phyloP scores from a whole-genome alignment of 2,113 vertebrate species.

The Dicentrarchus labrax region DNA sequence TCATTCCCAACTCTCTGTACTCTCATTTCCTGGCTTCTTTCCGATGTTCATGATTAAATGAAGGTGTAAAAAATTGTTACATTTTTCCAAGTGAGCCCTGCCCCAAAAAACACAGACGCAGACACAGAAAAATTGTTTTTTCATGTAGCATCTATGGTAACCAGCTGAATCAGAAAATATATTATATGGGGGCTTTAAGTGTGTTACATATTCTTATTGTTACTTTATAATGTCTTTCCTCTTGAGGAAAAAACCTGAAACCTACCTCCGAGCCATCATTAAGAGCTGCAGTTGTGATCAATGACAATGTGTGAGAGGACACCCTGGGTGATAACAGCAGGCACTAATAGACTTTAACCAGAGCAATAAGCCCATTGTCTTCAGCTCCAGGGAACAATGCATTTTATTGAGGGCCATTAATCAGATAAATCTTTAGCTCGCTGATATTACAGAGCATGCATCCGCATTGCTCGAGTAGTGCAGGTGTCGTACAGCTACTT shows the following conservation, averaged over 20 bases:
- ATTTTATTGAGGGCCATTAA: constrained; percentile 39
- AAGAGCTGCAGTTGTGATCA: constrained; percentile 12
- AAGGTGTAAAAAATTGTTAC: no score
- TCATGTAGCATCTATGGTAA: not conserved
- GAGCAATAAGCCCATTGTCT: constrained; percentile 41
- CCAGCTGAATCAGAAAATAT: not conserved
- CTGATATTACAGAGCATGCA: not conserved
- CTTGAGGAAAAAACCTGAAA: not conserved
- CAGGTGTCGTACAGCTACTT: not conserved
- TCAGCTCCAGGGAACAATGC: constrained; percentile 35
- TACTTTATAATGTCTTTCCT: not conserved
- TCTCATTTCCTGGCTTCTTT: no score
- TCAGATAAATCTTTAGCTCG: constrained; percentile 18
- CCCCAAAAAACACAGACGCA: not conserved
- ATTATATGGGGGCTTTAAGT: no score
- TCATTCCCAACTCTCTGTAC: no score
- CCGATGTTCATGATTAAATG: no score
- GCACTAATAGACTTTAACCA: constrained; percentile 56
- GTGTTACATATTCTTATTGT: no score
- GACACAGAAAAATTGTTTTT: not conserved
- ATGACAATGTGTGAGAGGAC: not conserved
- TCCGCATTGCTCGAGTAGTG: not conserved
- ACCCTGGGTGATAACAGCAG: constrained; percentile 35
- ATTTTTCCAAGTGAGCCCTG: no score
- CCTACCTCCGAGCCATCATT: not conserved